Evolutionary conservation across 2,797 vertebrate genomes (phyloP).

Genomic region (Bucorvus abyssinicus): DNA sequence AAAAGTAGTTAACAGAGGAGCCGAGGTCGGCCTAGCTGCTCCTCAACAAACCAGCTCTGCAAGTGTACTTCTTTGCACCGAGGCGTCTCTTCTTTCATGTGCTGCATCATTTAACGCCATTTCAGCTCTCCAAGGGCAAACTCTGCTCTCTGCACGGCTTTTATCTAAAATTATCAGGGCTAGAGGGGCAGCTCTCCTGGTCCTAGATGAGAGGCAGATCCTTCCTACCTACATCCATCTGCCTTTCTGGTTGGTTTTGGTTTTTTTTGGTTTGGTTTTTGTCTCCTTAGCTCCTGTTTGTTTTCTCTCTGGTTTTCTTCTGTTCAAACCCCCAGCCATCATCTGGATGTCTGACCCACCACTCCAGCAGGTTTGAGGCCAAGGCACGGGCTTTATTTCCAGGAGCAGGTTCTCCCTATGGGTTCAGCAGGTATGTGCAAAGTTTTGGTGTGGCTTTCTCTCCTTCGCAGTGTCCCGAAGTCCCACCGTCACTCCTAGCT

Average conservation of each 20-base stretch:
- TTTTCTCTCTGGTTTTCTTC: background rate
- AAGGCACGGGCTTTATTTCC: background rate
- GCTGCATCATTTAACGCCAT: background rate
- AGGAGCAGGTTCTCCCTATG: background rate
- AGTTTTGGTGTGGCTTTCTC: background rate
- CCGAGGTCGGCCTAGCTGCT: background rate
- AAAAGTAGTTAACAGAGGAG: background rate
- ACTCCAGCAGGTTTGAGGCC: background rate
- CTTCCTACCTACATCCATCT: background rate
- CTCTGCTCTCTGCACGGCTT: background rate
- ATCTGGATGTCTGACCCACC: background rate
- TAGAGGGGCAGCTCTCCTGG: background rate
- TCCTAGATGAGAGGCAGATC: background rate
- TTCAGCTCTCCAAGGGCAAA: background rate
- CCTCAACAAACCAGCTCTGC: background rate
- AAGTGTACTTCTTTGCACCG: background rate
- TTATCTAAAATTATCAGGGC: background rate
- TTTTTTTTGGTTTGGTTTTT: background rate
- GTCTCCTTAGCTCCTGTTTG: background rate
- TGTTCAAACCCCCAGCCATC: rapidly evolving
- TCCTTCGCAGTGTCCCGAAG: background rate
- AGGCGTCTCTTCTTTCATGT: background rate
- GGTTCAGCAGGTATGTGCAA: background rate
- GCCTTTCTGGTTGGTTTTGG: background rate
- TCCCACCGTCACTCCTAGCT: background rate